These are phyloP conservation scores for Xiphorhynchus erythropygius DNA, from an alignment of 2,797 vertebrate genomes.

Conservation along the genomic window DNA sequence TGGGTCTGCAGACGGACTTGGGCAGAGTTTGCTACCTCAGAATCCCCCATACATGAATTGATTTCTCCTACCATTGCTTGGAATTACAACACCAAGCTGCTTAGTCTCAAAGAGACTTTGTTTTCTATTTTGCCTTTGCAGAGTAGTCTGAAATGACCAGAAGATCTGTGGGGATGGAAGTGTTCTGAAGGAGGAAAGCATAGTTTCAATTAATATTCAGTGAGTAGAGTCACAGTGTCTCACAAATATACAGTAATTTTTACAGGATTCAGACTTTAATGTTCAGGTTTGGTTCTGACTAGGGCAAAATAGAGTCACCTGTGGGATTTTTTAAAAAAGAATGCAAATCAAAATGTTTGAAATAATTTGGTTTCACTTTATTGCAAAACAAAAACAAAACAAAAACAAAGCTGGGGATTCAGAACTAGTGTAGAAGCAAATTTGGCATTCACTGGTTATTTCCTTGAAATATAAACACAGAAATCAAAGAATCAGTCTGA, in stretches of 20 bases:
- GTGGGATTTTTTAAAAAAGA: neutral
- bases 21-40: neutral
- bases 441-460: neutral
- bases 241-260: neutral
- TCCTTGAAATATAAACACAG: neutral
- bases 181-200: neutral
- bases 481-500: neutral
- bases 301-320: neutral
- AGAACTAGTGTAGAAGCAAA: neutral
- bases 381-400: neutral
- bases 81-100: neutral
- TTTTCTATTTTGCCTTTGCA: neutral
- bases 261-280: neutral
- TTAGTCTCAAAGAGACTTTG: neutral
- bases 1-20: neutral
- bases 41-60: neutral
- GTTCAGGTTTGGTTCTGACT: neutral
- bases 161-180: neutral
- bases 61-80: neutral
- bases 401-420: neutral
- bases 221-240: neutral
- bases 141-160: neutral
- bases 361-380: neutral
- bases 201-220: constrained; percentile 18
- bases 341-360: neutral